A percentile compares a stretch with the other conserved stretches of the same genome.
phyloP scores from a whole-genome alignment of 2,113 vertebrate species.

The Caracal caracal region DNA sequence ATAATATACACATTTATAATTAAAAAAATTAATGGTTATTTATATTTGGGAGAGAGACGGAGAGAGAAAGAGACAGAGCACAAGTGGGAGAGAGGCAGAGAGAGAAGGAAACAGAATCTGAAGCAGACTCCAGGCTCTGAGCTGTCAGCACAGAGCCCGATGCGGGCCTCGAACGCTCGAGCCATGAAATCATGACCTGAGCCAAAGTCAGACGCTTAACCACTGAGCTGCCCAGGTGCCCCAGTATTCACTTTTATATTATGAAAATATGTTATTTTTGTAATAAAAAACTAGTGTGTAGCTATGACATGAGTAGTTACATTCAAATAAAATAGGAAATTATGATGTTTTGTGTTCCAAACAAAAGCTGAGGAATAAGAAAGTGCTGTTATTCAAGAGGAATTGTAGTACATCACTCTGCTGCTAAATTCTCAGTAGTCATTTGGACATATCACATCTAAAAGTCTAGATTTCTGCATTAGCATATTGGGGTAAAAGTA shows the following conservation, averaged over 20 bases:
- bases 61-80: too few relatives aligned
- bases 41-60: too few relatives aligned
- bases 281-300: background rate
- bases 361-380: background rate
- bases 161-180: too few relatives aligned
- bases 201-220: too few relatives aligned
- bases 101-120: too few relatives aligned
- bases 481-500: background rate
- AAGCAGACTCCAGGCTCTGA: too few relatives aligned
- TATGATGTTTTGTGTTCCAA: background rate
- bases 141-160: too few relatives aligned
- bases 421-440: background rate
- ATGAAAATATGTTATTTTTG: background rate
- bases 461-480: background rate
- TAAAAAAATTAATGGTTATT: too few relatives aligned
- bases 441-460: too few relatives aligned
- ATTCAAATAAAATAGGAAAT: background rate
- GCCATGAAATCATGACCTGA: too few relatives aligned
- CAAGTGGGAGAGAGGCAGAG: too few relatives aligned
- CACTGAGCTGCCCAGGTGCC: too few relatives aligned
- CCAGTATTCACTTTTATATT: background rate
- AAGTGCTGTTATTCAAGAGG: background rate
- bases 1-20: background rate
- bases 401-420: background rate
- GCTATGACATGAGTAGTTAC: background rate